Base-by-base conservation (phyloP, 2,797 vertebrate species). In the Dryobates pubescens region DNA sequence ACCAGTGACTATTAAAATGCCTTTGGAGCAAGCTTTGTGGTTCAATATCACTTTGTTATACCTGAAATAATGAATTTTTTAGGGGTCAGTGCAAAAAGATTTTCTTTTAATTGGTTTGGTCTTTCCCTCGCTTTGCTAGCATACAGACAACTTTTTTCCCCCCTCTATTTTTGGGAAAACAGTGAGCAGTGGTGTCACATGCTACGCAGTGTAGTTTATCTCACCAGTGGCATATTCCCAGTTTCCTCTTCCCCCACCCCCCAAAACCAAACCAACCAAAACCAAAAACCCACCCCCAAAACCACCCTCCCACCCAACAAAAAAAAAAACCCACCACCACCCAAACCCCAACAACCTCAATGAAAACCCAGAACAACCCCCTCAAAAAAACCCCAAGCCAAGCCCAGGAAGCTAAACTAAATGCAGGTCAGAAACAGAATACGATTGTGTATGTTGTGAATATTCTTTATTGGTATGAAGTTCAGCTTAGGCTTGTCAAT, bases 111-210 rank as follows among this genome's bases (percentile, higher is more conserved):
- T 36, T 63, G 14, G 7, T 13, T 10, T 26, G 29, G 17, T 38
- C 27, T 38, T 27, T 17, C 16, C 34, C 61, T 80, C 2, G 17
- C 34, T 76, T 81, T 83, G 13, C 13, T 12, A 54, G 36, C 12
- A 49, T 5, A 32, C 68, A 3, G 11, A 20, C 8, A 24, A 3
- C 4, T 23, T 54, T 29, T 64, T 27, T 26, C 1, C 12, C 5
- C 1, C 14, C 5, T 38, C 11, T 24, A 7, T 19, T 63, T 65
- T 67, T 59, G 14, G 14, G n/a, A 30, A n/a, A 34, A 53, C 5
- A 63, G 11, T n/a, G 13, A 75, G 5, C 4, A 59, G 3, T 47
- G 16, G 41, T 65, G 4, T 19, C 1, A 0, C 10, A 7, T 41
- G 32, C 2, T 34, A 12, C 49, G 13, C 10, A 63, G 2, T 43